These are phyloP conservation scores for Anoplopoma fimbria DNA, from an alignment of 2,113 vertebrate species.

Conservation along the genomic window DNA sequence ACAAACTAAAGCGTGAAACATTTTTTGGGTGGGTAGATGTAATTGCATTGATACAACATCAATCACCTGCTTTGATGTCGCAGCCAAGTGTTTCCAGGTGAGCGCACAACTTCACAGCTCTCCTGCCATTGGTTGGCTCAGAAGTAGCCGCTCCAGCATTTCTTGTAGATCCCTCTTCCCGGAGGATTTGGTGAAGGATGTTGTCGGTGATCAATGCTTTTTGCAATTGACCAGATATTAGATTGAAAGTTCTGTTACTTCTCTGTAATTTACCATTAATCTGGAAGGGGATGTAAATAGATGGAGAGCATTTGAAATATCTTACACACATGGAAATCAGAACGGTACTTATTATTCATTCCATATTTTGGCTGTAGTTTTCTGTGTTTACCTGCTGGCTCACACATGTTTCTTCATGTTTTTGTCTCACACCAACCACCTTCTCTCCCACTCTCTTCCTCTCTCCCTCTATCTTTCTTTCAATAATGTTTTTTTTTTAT, in stretches of 20 bases:
- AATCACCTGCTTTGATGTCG: constrained; percentile 48
- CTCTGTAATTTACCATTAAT: constrained; percentile 11
- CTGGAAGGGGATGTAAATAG: constrained; percentile 4
- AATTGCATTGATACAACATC: constrained; percentile 37
- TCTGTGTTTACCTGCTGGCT: constrained; percentile 30
- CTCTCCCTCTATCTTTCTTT: background rate
- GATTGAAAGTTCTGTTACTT: constrained; percentile 19
- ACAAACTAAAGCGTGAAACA: constrained; percentile 20
- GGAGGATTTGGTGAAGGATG: constrained; percentile 35
- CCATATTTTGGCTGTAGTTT: constrained; percentile 14
- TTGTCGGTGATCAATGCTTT: constrained; percentile 51
- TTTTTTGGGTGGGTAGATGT: background rate
- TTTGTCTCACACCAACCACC: constrained; percentile 7
- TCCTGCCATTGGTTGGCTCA: constrained; percentile 36
- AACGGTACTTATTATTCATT: constrained; percentile 5
- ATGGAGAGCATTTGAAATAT: constrained; percentile 6
- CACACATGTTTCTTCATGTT: constrained; percentile 21
- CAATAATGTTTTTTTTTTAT: background rate
- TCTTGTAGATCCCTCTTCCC: constrained; percentile 28
- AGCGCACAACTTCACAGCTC: constrained; percentile 44
- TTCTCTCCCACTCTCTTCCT: constrained; percentile 13
- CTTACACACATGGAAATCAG: constrained; percentile 3
- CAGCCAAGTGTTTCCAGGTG: constrained; percentile 56
- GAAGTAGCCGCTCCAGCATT: constrained; percentile 21
- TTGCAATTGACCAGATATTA: constrained; percentile 39